phyloP scores from a whole-genome alignment of 2,888 invertebrate species.

The Eilema depressum region DNA sequence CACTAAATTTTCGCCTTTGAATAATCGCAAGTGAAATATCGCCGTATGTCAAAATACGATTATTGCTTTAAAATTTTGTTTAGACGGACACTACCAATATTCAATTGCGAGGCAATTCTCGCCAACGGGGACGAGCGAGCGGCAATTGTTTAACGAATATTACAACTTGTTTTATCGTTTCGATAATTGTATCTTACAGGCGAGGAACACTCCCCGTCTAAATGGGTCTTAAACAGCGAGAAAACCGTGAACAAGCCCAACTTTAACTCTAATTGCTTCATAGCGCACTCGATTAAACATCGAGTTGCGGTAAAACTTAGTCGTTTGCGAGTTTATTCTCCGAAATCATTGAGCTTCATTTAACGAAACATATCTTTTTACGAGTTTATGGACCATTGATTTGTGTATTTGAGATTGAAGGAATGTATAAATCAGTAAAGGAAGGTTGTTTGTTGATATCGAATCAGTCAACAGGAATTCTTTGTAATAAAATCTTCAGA shows the following conservation, averaged over 20 bases:
- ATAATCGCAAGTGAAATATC: too few species aligned
- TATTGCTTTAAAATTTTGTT: too few species aligned
- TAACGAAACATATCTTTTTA: conserved; percentile 17
- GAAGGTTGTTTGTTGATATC: not conserved
- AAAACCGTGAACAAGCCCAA: conserved; percentile 30
- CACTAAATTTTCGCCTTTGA: too few species aligned
- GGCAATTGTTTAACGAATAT: too few species aligned
- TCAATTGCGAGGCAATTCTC: too few species aligned
- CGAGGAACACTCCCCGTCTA: too few species aligned
- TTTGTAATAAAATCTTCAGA: not conserved
- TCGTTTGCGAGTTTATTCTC: conserved; percentile 21
- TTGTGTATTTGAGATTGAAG: conserved; percentile 7
- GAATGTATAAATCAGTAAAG: not conserved
- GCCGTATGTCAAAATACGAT: too few species aligned
- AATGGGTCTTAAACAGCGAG: too few species aligned
- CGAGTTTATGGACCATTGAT: conserved; percentile 16
- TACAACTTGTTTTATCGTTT: too few species aligned
- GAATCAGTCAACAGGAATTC: not conserved
- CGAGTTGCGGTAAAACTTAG: conserved; percentile 24
- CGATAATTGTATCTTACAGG: too few species aligned
- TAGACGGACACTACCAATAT: too few species aligned
- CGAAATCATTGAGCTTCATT: conserved; percentile 22
- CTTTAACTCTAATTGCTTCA: conserved; percentile 30
- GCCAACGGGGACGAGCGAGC: too few species aligned
- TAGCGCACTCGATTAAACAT: conserved; percentile 35